A percentile compares a stretch with the other conserved stretches of the same genome.
Conservation (phyloP, 2,888 invertebrate species). For the Ceratothoa steindachneri region DNA sequence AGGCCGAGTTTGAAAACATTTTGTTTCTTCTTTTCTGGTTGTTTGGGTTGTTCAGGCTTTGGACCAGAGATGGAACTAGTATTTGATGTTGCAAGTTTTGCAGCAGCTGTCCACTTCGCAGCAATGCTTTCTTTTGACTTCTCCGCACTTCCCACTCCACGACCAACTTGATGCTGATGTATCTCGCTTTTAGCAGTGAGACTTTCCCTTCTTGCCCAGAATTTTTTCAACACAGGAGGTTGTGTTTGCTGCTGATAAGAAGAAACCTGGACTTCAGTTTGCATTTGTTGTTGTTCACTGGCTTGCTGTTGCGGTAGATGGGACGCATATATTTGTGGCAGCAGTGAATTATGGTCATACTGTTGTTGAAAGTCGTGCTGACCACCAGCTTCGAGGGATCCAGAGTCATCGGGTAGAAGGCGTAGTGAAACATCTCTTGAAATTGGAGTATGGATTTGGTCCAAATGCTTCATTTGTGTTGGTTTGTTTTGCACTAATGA, state of each 20-base stretch:
- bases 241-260: neutral
- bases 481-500: constrained; percentile 46
- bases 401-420: neutral
- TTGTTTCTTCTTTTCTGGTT: constrained; percentile 35
- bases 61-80: neutral
- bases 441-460: neutral
- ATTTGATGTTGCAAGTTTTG: constrained; percentile 24
- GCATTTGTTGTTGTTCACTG: constrained; percentile 13
- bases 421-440: neutral
- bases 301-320: constrained; percentile 2
- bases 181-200: constrained; percentile 1
- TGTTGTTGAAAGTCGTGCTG: neutral
- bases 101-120: constrained; percentile 27
- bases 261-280: neutral
- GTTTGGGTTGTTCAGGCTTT: constrained; percentile 16
- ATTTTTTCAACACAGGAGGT: constrained; percentile 22
- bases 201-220: constrained; percentile 28
- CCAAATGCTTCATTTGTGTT: neutral
- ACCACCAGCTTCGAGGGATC: neutral
- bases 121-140: constrained; percentile 27
- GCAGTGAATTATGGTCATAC: neutral
- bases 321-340: neutral
- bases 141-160: constrained; percentile 11
- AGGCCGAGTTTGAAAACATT: constrained; percentile 43
- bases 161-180: neutral